Conservation (phyloP, 2,888 invertebrate species). For the Leptopterna dolabrata region DNA sequence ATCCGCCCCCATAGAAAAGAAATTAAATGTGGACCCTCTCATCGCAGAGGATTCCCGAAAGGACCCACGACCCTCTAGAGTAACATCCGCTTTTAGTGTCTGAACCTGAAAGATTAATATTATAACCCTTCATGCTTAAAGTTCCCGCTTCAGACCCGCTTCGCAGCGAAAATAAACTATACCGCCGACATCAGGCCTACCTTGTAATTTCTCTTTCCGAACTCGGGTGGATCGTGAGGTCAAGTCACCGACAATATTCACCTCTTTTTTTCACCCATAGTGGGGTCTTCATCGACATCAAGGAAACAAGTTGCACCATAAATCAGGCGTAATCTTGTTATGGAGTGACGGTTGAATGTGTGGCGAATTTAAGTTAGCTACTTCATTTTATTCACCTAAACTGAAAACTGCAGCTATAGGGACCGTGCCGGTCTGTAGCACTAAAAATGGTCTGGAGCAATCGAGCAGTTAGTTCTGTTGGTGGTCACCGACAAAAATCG, state of each 20-base stretch:
- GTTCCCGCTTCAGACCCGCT: neutral
- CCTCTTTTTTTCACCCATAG: neutral
- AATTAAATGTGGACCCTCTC: slow-evolving; percentile 32
- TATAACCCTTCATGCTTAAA: slow-evolving; percentile 24
- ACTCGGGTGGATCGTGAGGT: slow-evolving; percentile 15
- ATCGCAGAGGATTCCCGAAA: neutral
- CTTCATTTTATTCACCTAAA: no score
- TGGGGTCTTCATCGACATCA: neutral
- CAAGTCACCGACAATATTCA: neutral
- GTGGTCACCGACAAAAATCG: no score
- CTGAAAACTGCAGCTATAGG: no score
- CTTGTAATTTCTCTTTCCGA: slow-evolving; percentile 20
- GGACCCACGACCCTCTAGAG: neutral
- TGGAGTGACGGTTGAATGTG: no score
- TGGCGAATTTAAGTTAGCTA: no score
- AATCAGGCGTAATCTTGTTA: neutral
- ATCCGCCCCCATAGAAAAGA: slow-evolving; percentile 27
- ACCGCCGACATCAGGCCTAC: slow-evolving; percentile 1
- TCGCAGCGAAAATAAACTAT: slow-evolving; percentile 12
- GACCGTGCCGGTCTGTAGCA: no score
- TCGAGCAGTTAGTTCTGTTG: no score
- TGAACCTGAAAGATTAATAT: slow-evolving; percentile 21
- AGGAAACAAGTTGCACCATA: neutral
- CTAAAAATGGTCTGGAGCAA: no score
- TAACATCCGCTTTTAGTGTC: slow-evolving; percentile 24